Evolutionary conservation across 2,797 vertebrate genomes (phyloP).

Genomic region (Dermochelys coriacea): DNA sequence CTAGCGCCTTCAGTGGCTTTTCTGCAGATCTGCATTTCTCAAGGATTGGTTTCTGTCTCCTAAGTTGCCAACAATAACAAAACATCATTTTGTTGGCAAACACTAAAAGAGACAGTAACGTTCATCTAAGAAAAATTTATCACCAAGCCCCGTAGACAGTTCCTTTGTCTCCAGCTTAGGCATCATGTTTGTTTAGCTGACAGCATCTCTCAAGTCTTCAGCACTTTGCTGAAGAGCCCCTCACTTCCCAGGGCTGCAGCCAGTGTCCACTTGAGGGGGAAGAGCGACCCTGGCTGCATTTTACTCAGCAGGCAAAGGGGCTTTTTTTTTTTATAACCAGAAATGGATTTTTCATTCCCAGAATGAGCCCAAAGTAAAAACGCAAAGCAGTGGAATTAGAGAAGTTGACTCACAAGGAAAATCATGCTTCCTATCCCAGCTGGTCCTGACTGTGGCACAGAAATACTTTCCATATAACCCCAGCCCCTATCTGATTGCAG

Average conservation of each 20-base stretch:
- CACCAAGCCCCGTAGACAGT: neutral
- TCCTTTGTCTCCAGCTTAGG: neutral
- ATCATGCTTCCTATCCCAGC: neutral
- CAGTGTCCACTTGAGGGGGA: accelerated
- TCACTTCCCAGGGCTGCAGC: neutral
- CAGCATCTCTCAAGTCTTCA: accelerated
- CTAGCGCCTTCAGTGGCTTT: neutral
- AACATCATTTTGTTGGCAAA: neutral
- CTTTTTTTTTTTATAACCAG: accelerated
- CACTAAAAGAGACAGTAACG: accelerated
- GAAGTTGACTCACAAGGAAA: neutral
- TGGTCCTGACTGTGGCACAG: neutral
- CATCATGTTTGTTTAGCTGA: accelerated
- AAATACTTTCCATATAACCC: neutral
- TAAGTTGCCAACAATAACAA: conserved; percentile 31
- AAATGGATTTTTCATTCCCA: accelerated
- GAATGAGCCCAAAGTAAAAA: neutral
- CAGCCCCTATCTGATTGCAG: neutral
- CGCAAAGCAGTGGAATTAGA: accelerated
- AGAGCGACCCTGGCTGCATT: neutral
- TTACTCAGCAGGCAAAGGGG: accelerated
- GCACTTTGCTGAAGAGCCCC: neutral
- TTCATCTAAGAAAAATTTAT: conserved; percentile 38
- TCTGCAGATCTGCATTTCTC: neutral
- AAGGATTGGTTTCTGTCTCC: conserved; percentile 13